phyloP scores from a whole-genome alignment of 1,140 invertebrate species.

The Drosophila miranda region DNA sequence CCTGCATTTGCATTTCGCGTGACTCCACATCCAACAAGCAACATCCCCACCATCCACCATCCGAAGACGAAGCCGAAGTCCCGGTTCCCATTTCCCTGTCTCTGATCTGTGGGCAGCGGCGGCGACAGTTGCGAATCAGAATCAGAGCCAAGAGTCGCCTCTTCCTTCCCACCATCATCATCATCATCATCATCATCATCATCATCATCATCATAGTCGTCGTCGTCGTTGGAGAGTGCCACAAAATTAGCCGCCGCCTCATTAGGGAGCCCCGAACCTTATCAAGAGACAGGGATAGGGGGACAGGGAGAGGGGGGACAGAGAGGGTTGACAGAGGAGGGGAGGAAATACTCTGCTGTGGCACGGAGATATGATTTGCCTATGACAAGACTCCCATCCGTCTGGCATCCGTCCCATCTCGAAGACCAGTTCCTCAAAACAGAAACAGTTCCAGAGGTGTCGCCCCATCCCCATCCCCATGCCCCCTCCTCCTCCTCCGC shows the following conservation, averaged over 20 bases:
- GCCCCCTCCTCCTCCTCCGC: conserved; percentile 1
- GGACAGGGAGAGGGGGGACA: neutral
- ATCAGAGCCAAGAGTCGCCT: conserved; percentile 19
- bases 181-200: neutral
- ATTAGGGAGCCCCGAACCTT: conserved; percentile 64
- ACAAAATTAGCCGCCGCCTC: conserved; percentile 69
- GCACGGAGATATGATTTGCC: conserved; percentile 66
- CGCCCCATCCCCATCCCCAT: conserved; percentile 24
- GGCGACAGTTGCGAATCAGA: conserved; percentile 18
- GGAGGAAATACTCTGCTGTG: neutral
- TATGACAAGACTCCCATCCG: conserved; percentile 51
- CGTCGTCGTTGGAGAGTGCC: conserved; percentile 11
- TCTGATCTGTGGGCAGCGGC: conserved; percentile 28
- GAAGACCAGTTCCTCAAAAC: conserved; percentile 32
- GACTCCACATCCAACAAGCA: conserved; percentile 34
- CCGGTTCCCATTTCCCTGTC: conserved; percentile 21
- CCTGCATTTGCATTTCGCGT: conserved; percentile 75
- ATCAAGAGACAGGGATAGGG: conserved; percentile 27
- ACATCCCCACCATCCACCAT: neutral
- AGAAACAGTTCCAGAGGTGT: conserved; percentile 35
- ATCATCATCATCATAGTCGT: conserved; percentile 18
- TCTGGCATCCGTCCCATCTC: too few species aligned
- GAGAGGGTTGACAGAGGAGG: conserved; percentile 22
- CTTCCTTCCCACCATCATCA: conserved; percentile 45
- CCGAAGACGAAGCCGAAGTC: neutral